Evolutionary conservation across 2,113 vertebrate species (phyloP), one percentile per base, ranked within the genome.

Genomic region (Passer montanus): DNA sequence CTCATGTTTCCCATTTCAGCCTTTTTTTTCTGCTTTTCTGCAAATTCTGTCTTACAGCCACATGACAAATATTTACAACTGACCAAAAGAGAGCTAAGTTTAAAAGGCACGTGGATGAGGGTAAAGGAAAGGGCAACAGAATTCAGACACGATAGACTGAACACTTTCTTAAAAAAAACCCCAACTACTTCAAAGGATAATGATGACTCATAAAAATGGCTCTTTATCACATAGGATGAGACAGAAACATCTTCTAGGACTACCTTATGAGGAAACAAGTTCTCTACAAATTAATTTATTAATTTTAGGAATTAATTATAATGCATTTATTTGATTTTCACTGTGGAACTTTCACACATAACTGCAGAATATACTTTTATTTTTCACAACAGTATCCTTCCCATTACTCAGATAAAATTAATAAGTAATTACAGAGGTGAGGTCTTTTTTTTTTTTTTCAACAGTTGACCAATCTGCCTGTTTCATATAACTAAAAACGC

Each of bases 401-500:
- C 58, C 91, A 73, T 63, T 92, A 94, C 44, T 73, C 53, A 84
- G 70, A 90, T 95, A 95, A 68, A 97, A 97, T 91, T 89, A 90
- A 70, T 80, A 90, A 91, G 62, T 85, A 96, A 97, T 95, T 96
- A 97, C 15, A 49, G 53, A 95, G 63, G 79, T 60, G 23, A 83
- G 28, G 21, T 22, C 13, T 88, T 86, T 78, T 43, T 63, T 83
- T 90, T 95, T 93, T 96, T 44, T 78, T 41, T 13, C 95, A 96
- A 86, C 63, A 88, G 82, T 82, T 93, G 93, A 96, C 87, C 93
- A 96, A 94, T 94, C 93, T 90, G 82, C 75, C 81, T 92, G 85
- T 91, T 97, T 95, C 91, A 95, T 90, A 62, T 74, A 92, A 97
- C 74, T 59, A 90, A 96, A 97, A 97, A 95, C 85, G 88, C 86